Percentiles rank a stretch among this genome's conserved stretches.
Evolutionary conservation across 2,113 vertebrate species (phyloP).

Genomic region (Boleophthalmus pectinirostris): DNA sequence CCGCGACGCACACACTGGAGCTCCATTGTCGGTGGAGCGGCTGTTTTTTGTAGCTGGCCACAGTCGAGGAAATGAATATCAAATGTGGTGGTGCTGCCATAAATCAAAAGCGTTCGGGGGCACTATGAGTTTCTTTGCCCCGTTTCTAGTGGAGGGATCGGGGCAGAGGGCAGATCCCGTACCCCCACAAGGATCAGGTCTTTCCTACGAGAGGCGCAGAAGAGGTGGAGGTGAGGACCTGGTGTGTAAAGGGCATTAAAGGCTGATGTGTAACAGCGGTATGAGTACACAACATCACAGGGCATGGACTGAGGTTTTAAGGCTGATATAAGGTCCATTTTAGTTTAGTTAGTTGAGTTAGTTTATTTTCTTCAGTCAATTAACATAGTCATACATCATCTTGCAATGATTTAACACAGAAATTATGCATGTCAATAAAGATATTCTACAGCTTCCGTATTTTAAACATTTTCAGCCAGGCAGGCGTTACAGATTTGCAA

Average conservation of each 20-base stretch:
- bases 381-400: too few relatives aligned
- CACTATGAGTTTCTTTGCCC: conserved; percentile 62
- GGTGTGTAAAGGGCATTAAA: neutral
- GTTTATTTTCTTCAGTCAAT: too few relatives aligned
- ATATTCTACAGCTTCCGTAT: too few relatives aligned
- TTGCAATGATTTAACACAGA: too few relatives aligned
- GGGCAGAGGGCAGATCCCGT: conserved; percentile 58
- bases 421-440: too few relatives aligned
- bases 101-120: conserved; percentile 75
- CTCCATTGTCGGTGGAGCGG: conserved; percentile 63
- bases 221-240: conserved; percentile 31
- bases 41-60: conserved; percentile 76
- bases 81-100: conserved; percentile 74
- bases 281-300: conserved; percentile 20
- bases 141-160: conserved; percentile 62
- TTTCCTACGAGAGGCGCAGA: conserved; percentile 47
- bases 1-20: conserved; percentile 44
- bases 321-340: neutral
- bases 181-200: conserved; percentile 54
- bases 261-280: neutral
- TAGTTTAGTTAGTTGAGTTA: too few relatives aligned
- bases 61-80: conserved; percentile 78
- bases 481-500: too few relatives aligned
- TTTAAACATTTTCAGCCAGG: too few relatives aligned
- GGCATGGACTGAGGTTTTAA: neutral